Percentiles rank a stretch among this genome's conserved stretches.
phyloP scores from a whole-genome alignment of 2,888 invertebrate genomes.

The Yponomeuta plumbellus region DNA sequence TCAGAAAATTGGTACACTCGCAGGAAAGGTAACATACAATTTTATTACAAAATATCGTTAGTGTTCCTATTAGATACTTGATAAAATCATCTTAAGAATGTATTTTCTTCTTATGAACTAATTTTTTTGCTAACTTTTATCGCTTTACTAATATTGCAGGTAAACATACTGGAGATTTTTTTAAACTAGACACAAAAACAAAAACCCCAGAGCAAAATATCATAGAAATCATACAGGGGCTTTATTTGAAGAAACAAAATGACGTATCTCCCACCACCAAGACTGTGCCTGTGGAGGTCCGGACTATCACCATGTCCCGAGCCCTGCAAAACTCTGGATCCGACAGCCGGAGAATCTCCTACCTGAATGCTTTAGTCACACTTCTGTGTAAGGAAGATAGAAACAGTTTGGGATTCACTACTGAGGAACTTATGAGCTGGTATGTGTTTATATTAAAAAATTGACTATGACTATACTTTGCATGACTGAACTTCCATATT shows the following conservation, averaged over 20 bases:
- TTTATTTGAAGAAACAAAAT: slow-evolving; percentile 70
- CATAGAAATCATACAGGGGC: slow-evolving; percentile 78
- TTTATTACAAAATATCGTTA: background rate
- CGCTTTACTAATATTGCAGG: slow-evolving; percentile 11
- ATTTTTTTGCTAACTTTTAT: slow-evolving; percentile 26
- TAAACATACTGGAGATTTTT: slow-evolving; percentile 76
- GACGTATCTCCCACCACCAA: slow-evolving; percentile 61
- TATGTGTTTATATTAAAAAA: slow-evolving; percentile 31
- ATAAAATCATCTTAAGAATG: too few relatives aligned
- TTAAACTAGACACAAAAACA: slow-evolving; percentile 76
- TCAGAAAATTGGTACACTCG: slow-evolving; percentile 69
- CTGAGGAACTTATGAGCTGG: slow-evolving; percentile 84
- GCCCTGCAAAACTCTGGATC: slow-evolving; percentile 80
- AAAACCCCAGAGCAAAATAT: slow-evolving; percentile 79
- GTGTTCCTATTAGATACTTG: too few relatives aligned
- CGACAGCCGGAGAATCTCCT: slow-evolving; percentile 87
- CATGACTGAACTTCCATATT: too few relatives aligned
- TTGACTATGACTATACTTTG: too few relatives aligned
- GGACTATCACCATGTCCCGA: slow-evolving; percentile 75
- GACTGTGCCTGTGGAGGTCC: slow-evolving; percentile 57
- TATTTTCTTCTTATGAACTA: too few relatives aligned
- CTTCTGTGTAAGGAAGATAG: slow-evolving; percentile 81
- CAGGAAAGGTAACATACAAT: slow-evolving; percentile 57
- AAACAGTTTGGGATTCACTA: slow-evolving; percentile 81
- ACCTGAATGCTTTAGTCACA: slow-evolving; percentile 92